Conservation (phyloP, 2,797 vertebrate species). For the Antrozous pallidus region DNA sequence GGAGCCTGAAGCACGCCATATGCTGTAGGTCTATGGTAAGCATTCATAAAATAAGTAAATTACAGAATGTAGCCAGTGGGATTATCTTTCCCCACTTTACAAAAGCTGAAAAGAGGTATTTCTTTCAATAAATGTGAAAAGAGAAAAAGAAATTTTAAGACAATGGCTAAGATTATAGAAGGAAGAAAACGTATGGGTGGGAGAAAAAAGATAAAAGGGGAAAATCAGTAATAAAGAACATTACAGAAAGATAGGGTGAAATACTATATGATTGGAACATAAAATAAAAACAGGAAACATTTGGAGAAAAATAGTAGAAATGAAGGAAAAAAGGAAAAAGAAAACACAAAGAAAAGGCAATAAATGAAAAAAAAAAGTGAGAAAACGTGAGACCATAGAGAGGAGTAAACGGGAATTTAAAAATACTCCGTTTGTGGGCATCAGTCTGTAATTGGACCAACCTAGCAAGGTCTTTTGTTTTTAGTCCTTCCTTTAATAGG, state of each 20-base stretch:
- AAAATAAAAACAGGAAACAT: not conserved
- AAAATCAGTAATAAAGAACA: not conserved
- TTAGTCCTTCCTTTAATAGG: not conserved
- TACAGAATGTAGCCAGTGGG: not conserved
- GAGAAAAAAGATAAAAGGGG: not conserved
- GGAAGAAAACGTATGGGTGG: not conserved
- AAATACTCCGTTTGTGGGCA: not conserved
- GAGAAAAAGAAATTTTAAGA: not conserved
- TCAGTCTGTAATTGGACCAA: not conserved
- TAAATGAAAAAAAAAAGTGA: not conserved
- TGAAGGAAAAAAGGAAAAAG: not conserved
- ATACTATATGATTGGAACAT: not conserved
- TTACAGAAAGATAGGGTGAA: not conserved
- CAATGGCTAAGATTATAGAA: not conserved
- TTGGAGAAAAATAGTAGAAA: not conserved
- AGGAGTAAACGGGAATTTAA: not conserved
- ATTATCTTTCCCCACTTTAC: not conserved
- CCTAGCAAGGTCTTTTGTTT: no score
- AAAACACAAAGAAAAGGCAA: not conserved
- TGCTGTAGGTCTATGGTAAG: not conserved
- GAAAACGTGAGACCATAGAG: not conserved
- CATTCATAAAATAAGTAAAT: slow-evolving; percentile 5
- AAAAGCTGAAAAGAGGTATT: not conserved
- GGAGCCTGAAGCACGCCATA: not conserved
- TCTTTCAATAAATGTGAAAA: not conserved